Evolutionary conservation across 30 jellyfish, hydroid and myxozoan genomes (phyloP), one percentile per base, ranked within the genome.

Genomic region (Nemopilema nomurai): DNA sequence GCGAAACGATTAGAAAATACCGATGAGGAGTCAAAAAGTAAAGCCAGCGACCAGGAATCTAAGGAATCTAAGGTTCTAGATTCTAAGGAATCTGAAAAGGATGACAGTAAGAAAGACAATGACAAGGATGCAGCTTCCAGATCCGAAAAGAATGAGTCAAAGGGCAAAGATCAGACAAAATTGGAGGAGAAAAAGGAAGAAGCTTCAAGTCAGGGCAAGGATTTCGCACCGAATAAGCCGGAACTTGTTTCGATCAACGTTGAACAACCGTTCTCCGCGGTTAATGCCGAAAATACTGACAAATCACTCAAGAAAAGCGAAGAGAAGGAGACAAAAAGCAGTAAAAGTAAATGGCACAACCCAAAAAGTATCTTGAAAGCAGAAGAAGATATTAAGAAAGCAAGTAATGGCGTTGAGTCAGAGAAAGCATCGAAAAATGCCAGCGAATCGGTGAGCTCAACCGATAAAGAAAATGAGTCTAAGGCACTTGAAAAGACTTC

Each of bases 211-310:
- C 28, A 26, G 16, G 72, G 24, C 17, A 63, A 63, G 16, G 28
- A 63, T n/a, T 16, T 6, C 7, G 26, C n/a, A n/a, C n/a, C n/a
- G n/a, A 13, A 41, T 1, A 73, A 73, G 33, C 83, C 83, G 1
- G 0, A 64, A 1, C 19, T 33, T 4, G 22, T 73, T 66, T 73
- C 83, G 51, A 73, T 73, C 50, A 73, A 73, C 49, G 83, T 73
- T 7, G 83, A 73, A 23, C 49, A 73, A 18, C 25, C 69, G 51
- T 16, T 31, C 1, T 66, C 83, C 26, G 33, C 33, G 0, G 51
- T 4, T 41, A 32, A 23, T 21, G 69, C 31, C 16, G 71, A 73
- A 73, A 30, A 30, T 8, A 30, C 21, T 22, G 0, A 73, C 50
- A 20, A 20, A 17, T 8, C 83, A 1, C 1, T 16, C 50, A 41